Percentiles rank a stretch among this genome's conserved stretches.
These are phyloP conservation scores for Crematogaster levior DNA, from an alignment of 2,888 invertebrate species.

Conservation along the genomic window DNA sequence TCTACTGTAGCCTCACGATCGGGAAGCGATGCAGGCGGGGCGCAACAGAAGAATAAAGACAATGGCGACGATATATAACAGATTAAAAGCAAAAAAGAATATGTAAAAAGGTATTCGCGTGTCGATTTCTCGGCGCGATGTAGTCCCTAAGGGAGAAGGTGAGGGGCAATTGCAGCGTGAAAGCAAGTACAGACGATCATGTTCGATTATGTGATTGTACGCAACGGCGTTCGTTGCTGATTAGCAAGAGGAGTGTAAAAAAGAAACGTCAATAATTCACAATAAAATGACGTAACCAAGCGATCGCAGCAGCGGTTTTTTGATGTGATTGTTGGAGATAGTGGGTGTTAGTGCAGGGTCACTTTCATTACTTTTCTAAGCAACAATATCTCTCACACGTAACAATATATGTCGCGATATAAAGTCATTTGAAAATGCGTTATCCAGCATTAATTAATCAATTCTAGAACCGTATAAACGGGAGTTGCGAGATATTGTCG, in stretches of 20 bases:
- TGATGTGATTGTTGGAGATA: constrained; percentile 17
- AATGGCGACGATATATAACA: constrained; percentile 57
- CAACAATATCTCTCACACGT: constrained; percentile 43
- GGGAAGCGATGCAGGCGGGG: constrained; percentile 45
- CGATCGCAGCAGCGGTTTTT: constrained; percentile 6
- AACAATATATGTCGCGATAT: not conserved
- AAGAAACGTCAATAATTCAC: constrained; percentile 40
- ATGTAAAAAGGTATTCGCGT: constrained; percentile 42
- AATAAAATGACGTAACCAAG: constrained; percentile 35
- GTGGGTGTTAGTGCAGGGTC: constrained; percentile 42
- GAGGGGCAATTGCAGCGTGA: constrained; percentile 58
- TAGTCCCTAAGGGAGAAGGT: constrained; percentile 53
- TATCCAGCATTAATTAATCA: not conserved
- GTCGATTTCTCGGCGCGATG: not conserved
- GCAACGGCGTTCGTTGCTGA: not conserved
- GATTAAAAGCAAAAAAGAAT: constrained; percentile 40
- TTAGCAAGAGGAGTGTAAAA: not conserved
- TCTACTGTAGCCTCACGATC: constrained; percentile 45
- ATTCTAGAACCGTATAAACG: not conserved
- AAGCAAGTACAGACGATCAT: constrained; percentile 36
- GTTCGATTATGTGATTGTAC: constrained; percentile 12
- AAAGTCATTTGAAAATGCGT: not conserved
- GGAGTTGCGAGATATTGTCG: constrained; percentile 28
- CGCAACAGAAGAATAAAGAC: constrained; percentile 49
- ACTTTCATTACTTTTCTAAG: constrained; percentile 25